Evolutionary conservation across 37 sponge, comb jelly and placozoan species (phyloP).

Genomic region (Cliona cf. orientalis): DNA sequence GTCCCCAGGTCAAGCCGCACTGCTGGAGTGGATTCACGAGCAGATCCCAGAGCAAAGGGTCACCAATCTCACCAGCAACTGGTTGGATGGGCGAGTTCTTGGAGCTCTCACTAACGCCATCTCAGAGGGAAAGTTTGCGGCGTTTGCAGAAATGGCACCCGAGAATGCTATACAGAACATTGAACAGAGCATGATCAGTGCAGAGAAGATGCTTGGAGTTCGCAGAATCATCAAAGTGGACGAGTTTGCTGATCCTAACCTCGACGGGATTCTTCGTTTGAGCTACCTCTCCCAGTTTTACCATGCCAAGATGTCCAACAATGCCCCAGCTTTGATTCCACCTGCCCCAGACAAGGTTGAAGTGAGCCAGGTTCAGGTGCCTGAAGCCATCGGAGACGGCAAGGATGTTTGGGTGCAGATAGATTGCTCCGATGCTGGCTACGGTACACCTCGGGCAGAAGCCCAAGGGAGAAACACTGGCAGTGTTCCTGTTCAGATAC

Average conservation of each 20-base stretch:
- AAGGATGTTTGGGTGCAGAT: slow-evolving; percentile 36
- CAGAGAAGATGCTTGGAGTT: slow-evolving; percentile 59
- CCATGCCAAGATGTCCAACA: slow-evolving; percentile 37
- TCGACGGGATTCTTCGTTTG: slow-evolving; percentile 55
- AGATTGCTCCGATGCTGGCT: slow-evolving; percentile 42
- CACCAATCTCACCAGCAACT: slow-evolving; percentile 69
- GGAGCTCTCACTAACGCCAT: slow-evolving; percentile 71
- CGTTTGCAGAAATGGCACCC: slow-evolving; percentile 32
- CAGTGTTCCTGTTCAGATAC: slow-evolving; percentile 1
- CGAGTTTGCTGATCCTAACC: slow-evolving; percentile 58
- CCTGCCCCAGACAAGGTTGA: slow-evolving; percentile 29
- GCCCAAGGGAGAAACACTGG: slow-evolving; percentile 23
- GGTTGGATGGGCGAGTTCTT: slow-evolving; percentile 73
- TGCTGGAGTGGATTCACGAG: slow-evolving; percentile 65
- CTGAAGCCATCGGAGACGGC: background rate
- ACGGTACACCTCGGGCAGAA: slow-evolving; percentile 20
- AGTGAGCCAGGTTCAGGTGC: slow-evolving; percentile 33
- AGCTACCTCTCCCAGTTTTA: slow-evolving; percentile 72
- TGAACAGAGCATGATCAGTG: slow-evolving; percentile 55
- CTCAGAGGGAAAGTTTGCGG: slow-evolving; percentile 38
- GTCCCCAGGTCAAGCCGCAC: slow-evolving; percentile 52
- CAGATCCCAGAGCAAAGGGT: slow-evolving; percentile 64
- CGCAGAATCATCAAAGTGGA: slow-evolving; percentile 44
- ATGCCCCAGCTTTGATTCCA: slow-evolving; percentile 45
- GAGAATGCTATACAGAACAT: slow-evolving; percentile 44